Conservation (phyloP, 92 coral and sea anemone species). For the Heteractis magnifica region DNA sequence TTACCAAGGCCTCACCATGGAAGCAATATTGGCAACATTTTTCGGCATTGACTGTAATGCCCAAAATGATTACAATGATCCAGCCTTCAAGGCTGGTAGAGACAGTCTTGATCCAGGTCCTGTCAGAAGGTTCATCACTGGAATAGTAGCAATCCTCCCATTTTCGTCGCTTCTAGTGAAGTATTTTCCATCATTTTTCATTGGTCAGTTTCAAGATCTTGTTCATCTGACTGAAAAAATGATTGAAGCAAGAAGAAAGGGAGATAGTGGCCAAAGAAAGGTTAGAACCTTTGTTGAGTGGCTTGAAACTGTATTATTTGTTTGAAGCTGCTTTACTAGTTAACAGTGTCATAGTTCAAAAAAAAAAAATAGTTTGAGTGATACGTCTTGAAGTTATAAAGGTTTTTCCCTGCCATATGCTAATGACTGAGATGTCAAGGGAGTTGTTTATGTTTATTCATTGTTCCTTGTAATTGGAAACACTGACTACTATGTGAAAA, state of each 20-base stretch:
- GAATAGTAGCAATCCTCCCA: constrained; percentile 30
- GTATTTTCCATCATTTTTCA: constrained; percentile 23
- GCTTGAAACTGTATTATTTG: too few relatives aligned
- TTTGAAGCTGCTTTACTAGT: too few relatives aligned
- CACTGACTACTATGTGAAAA: too few relatives aligned
- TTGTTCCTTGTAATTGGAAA: too few relatives aligned
- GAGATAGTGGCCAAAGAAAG: background rate
- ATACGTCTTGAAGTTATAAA: too few relatives aligned
- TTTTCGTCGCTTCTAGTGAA: constrained; percentile 16
- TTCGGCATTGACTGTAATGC: constrained; percentile 65
- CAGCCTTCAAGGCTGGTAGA: constrained; percentile 42
- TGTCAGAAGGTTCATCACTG: constrained; percentile 7
- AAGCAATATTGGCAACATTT: constrained; percentile 48
- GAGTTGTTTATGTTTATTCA: too few relatives aligned
- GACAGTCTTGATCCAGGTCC: constrained; percentile 8
- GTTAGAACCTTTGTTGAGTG: constrained; percentile 6
- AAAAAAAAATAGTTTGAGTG: too few relatives aligned
- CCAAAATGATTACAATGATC: constrained; percentile 57
- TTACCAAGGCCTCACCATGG: constrained; percentile 63
- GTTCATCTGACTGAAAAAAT: constrained; percentile 34
- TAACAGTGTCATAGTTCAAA: too few relatives aligned
- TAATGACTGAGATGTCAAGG: too few relatives aligned
- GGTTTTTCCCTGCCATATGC: too few relatives aligned
- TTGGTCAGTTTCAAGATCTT: constrained; percentile 24
- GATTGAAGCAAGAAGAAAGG: constrained; percentile 26